phyloP scores from a whole-genome alignment of 2,113 vertebrate genomes.

The Anolis carolinensis region DNA sequence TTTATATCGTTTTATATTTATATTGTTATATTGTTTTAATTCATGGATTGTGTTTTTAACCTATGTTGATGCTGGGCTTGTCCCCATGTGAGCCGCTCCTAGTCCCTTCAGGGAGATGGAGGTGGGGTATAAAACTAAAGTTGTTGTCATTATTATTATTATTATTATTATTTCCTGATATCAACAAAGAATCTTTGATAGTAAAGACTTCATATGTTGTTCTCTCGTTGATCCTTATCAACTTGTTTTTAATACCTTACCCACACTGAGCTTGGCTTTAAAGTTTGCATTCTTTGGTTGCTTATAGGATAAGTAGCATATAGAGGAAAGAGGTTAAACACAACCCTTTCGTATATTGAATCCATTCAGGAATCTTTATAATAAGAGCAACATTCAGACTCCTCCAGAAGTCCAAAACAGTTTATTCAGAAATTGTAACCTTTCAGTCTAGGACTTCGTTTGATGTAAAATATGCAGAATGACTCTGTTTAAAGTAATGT shows the following conservation, averaged over 20 bases:
- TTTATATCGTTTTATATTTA: too few relatives aligned
- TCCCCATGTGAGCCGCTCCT: too few relatives aligned
- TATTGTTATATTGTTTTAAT: too few relatives aligned
- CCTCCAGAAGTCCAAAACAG: not conserved
- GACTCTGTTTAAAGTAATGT: not conserved
- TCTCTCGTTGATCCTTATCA: not conserved
- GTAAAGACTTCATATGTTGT: not conserved
- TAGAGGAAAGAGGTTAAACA: not conserved
- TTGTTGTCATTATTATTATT: too few relatives aligned
- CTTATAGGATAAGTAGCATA: not conserved
- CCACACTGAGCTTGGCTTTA: not conserved
- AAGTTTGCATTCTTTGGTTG: not conserved
- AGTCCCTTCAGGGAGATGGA: too few relatives aligned
- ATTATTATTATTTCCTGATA: not conserved
- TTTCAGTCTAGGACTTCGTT: not conserved
- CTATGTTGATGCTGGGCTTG: too few relatives aligned
- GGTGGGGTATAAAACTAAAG: too few relatives aligned
- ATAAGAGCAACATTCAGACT: not conserved
- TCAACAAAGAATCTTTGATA: not conserved
- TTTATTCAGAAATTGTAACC: not conserved
- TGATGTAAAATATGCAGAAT: not conserved
- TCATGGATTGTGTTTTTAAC: too few relatives aligned
- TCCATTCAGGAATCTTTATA: not conserved
- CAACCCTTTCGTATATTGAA: not conserved
- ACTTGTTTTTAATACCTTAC: not conserved